Percentiles rank a stretch among this genome's conserved stretches.
These are phyloP conservation scores for Ichneumon xanthorius DNA, from an alignment of 2,888 invertebrate species.

Conservation along the genomic window DNA sequence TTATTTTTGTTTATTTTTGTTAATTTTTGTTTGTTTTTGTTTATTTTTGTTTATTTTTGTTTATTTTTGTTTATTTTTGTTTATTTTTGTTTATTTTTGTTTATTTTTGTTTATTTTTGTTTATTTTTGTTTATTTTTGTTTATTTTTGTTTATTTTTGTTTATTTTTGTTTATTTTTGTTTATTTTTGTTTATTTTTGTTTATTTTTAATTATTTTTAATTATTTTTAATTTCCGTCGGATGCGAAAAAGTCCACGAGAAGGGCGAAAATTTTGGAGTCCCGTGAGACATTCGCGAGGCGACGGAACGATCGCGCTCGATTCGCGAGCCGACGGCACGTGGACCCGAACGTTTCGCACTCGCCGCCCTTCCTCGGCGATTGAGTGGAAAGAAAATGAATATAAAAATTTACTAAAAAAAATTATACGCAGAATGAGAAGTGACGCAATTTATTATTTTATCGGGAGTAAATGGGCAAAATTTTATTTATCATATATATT, in stretches of 20 bases:
- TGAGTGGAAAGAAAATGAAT: background rate
- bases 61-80: no score
- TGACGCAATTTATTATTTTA: no score
- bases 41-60: no score
- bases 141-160: no score
- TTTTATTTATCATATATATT: no score
- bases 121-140: no score
- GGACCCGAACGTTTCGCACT: constrained; percentile 58
- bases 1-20: background rate
- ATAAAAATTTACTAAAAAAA: background rate
- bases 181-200: no score
- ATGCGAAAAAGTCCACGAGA: background rate
- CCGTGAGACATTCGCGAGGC: constrained; percentile 69
- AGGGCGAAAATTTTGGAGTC: background rate
- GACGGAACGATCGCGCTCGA: constrained; percentile 76
- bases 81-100: no score
- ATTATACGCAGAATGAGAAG: background rate
- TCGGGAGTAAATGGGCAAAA: no score
- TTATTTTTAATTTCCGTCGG: background rate
- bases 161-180: no score
- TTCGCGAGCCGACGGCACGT: constrained; percentile 81
- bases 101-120: no score
- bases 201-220: background rate
- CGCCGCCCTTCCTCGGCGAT: background rate
- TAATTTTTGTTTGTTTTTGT: background rate